Evolutionary conservation across 1,140 invertebrate species (phyloP), one percentile per base, ranked within the genome.

Genomic region (Drosophila nikananu): DNA sequence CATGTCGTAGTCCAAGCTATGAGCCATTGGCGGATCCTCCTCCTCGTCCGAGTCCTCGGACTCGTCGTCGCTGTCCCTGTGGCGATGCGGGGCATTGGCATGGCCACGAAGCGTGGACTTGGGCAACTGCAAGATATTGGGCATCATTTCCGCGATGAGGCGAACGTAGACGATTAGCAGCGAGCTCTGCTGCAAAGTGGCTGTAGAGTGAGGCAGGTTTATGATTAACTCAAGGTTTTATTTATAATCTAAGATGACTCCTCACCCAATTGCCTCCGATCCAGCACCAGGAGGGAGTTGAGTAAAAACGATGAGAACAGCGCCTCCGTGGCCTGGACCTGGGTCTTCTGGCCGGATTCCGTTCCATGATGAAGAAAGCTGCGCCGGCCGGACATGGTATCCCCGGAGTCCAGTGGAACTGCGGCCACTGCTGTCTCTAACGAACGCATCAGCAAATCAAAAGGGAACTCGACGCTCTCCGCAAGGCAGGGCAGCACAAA

Each of bases 281-380:
- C 96, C 27, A 97, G 86, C 5, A 94, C 93, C 23, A 97, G 91
- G 8, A 97, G 93, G 23, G 95, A 95, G 93, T 95, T 95, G 3
- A 96, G 93, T 32, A 96, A 77, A 89, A 93, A 93, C 35, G 83
- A 84, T 25, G 76, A 91, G 39, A 92, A 89, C 10, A 89, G n/a
- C 10, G 41, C n/a, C 9, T 42, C 41, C n/a, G 65, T 19, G 10
- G 46, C 35, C 54, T 72, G 65, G 6, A 25, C 9, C 46, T 63
- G 42, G 2, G 27, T 1, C 23, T 57, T 54, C 9, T 71, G 73
- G 0, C 51, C 48, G 2, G 19, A 30, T 19, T 49, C 62, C 7
- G 21, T 25, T 10, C 55, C 52, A 32, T 68, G 54, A 30, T 84
- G 79, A 10, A 89, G 13, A 9, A 60, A 41, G 15, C 68, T 81